Evolutionary conservation across 2,888 invertebrate genomes (phyloP), one percentile per base, ranked within the genome.

Genomic region (Ochropleura leucogaster): DNA sequence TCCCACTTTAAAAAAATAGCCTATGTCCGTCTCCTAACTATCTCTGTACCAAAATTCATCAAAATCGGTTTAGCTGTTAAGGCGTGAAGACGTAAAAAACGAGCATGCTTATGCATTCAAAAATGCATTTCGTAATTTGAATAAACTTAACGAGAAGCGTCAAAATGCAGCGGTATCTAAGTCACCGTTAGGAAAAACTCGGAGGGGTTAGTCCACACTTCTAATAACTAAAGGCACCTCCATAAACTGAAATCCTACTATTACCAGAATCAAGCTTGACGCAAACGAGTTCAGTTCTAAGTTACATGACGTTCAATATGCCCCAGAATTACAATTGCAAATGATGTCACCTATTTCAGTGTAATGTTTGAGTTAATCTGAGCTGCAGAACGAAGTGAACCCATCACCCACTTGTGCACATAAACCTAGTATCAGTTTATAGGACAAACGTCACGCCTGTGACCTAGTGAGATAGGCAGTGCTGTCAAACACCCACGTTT

Each of bases 321-420:
- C 42, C 81, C 81, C 73, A 81, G 78, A 81, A 86, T 86, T 75
- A 76, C 75, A 72, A 83, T 81, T 85, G 76, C 78, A 85, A 83
- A 86, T 79, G 72, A 73, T 51, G 78, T 82, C 75, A 71, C 65
- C 68, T 78, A 79, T 80, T 30, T 86, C 79, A 74, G 70, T 30
- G 67, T 63, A 59, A 63, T 64, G 68, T 71, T 76, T 44, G 55
- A 73, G 62, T 69, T 49, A 78, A 78, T 75, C 72, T 75, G 62
- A 75, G 73, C 59, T 84, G 74, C 84, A 82, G 65, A 82, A 65
- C n/a, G 64, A 55, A 74, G 55, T 68, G 18, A 64, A 77, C 59
- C 78, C 63, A 20, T 65, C 68, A 20, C 82, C 79, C 70, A 82
- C 84, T 66, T 69, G 42, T 30, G 18, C 46, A 80, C 74, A 85